Conservation (phyloP, 2,113 vertebrate species). For the Peucedramus taeniatus region DNA sequence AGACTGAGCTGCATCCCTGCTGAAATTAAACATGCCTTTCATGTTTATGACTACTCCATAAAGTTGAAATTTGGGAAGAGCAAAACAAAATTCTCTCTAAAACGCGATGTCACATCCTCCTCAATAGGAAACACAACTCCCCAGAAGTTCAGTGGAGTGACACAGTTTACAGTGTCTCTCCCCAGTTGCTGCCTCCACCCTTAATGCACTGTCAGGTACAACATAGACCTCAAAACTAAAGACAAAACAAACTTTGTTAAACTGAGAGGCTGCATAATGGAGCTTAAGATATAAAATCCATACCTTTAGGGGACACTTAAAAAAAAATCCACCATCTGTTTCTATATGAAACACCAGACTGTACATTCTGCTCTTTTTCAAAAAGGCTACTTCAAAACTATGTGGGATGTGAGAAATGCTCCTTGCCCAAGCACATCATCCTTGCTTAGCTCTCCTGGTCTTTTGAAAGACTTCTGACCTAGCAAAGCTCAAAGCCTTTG, state of each 20-base stretch:
- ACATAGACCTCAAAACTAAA: background rate
- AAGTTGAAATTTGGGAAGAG: background rate
- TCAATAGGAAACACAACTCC: background rate
- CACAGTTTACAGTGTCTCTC: background rate
- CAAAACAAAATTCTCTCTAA: background rate
- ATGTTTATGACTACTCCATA: background rate
- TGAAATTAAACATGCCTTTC: background rate
- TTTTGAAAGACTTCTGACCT: background rate
- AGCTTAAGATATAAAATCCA: background rate
- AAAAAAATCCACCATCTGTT: background rate
- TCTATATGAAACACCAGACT: background rate
- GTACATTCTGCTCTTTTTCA: background rate
- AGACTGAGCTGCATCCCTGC: background rate
- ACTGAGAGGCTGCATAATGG: background rate
- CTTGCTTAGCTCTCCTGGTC: background rate
- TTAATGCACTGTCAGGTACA: background rate
- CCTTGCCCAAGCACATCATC: background rate
- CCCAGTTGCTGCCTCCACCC: background rate
- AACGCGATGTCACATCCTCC: background rate
- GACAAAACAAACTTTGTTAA: background rate
- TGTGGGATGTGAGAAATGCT: background rate
- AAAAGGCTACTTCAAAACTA: background rate
- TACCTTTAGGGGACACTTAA: background rate
- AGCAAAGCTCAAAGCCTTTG: background rate
- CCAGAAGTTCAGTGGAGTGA: background rate